Evolutionary conservation across 2,888 invertebrate species (phyloP).

Genomic region (Caenorhabditis sp.): DNA sequence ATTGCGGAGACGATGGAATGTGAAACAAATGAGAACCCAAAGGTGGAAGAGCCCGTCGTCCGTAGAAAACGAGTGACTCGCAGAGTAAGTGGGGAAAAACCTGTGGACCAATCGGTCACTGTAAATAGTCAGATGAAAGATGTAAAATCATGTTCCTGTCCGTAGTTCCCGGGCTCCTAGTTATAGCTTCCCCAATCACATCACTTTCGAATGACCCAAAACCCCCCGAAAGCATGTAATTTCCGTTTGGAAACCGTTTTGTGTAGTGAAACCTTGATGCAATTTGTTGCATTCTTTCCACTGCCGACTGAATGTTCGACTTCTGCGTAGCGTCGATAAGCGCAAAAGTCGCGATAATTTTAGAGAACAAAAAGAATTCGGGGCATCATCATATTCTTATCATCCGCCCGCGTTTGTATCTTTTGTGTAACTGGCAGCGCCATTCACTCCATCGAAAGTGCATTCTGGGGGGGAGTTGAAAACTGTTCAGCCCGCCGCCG

Average conservation of each 20-base stretch:
- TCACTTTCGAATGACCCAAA: too few species aligned
- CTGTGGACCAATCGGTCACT: too few species aligned
- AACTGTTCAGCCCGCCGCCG: slow-evolving; percentile 42
- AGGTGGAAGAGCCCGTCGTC: slow-evolving; percentile 41
- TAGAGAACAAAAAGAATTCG: slow-evolving; percentile 34
- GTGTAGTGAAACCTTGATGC: too few species aligned
- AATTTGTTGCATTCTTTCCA: neutral
- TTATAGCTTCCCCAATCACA: too few species aligned
- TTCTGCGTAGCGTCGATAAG: neutral
- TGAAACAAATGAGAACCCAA: slow-evolving; percentile 37
- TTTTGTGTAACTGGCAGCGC: slow-evolving; percentile 30
- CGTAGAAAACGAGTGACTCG: slow-evolving; percentile 55
- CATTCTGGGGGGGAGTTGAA: slow-evolving; percentile 43
- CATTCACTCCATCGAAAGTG: slow-evolving; percentile 32
- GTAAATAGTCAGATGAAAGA: too few species aligned
- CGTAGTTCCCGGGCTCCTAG: too few species aligned
- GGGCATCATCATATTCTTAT: slow-evolving; percentile 45
- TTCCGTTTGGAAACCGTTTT: too few species aligned
- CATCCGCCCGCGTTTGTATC: slow-evolving; percentile 21
- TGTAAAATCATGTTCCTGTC: too few species aligned
- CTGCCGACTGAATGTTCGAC: slow-evolving; percentile 18
- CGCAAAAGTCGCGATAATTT: neutral
- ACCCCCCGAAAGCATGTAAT: too few species aligned
- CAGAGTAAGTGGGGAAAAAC: slow-evolving; percentile 60
- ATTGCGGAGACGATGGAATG: slow-evolving; percentile 35